A percentile compares a stretch with the other conserved stretches of the same genome.
phyloP scores from a whole-genome alignment of 2,113 vertebrate species.

The Cephalopterus ornatus region DNA sequence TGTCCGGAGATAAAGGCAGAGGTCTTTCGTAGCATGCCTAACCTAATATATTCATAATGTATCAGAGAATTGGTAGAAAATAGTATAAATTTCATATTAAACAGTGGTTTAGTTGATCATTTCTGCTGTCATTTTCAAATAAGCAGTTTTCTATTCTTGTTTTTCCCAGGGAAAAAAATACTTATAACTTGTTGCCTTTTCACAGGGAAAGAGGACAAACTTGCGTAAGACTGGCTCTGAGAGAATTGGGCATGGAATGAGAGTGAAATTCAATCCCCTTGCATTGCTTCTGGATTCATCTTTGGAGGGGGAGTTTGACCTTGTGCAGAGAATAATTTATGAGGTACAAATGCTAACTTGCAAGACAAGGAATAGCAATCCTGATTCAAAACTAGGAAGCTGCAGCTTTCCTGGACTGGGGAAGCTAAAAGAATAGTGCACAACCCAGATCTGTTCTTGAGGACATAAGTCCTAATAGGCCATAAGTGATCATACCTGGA shows the following conservation, averaged over 20 bases:
- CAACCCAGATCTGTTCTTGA: not conserved
- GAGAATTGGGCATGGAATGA: slow-evolving; percentile 90
- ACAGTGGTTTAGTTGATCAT: not conserved
- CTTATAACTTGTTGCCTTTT: not conserved
- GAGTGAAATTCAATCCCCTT: slow-evolving; percentile 96
- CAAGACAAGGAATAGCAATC: not conserved
- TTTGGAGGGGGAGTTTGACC: slow-evolving; percentile 95
- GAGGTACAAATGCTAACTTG: slow-evolving; percentile 77
- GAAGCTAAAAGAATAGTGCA: not conserved
- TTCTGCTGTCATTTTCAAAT: not conserved
- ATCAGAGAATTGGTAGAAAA: not conserved
- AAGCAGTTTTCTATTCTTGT: not conserved
- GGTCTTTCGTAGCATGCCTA: not conserved
- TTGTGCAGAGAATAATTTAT: slow-evolving; percentile 97
- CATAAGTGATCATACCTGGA: not conserved
- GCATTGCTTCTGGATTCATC: slow-evolving; percentile 95
- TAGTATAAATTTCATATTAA: not conserved
- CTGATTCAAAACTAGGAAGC: not conserved
- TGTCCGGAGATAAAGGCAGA: not conserved
- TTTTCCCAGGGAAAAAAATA: not conserved
- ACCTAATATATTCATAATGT: not conserved
- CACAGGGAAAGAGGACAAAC: slow-evolving; percentile 95
- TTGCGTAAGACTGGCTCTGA: slow-evolving; percentile 90
- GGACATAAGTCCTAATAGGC: not conserved
- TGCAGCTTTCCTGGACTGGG: not conserved